These are phyloP conservation scores for Scaptomyza graminum DNA, from an alignment of 1,140 invertebrate species.

Conservation along the genomic window DNA sequence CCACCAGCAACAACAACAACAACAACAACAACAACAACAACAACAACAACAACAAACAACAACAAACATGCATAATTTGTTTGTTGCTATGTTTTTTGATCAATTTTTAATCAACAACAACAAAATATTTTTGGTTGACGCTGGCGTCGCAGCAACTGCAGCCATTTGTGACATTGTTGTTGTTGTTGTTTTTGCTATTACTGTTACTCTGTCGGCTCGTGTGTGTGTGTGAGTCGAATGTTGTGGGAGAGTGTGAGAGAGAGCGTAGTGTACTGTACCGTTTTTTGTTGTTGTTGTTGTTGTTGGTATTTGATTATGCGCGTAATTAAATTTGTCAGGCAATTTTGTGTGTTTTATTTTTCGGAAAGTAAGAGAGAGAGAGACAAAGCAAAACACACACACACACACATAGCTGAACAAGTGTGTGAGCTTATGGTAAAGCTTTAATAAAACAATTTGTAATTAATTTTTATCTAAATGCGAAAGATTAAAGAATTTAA, in stretches of 20 bases:
- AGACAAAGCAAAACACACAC: not conserved
- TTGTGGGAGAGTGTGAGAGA: not conserved
- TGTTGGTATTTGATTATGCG: slow-evolving; percentile 57
- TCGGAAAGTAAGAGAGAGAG: not conserved
- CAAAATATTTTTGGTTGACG: slow-evolving; percentile 12
- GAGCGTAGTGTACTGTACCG: not conserved
- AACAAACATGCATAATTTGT: slow-evolving; percentile 67
- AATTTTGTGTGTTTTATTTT: slow-evolving; percentile 53
- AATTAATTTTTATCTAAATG: not conserved
- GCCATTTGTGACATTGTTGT: slow-evolving; percentile 36
- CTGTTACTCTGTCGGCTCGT: slow-evolving; percentile 11
- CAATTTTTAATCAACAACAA: slow-evolving; percentile 76
- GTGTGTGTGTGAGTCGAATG: slow-evolving; percentile 4
- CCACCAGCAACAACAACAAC: slow-evolving; percentile 18
- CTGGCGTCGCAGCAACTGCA: slow-evolving; percentile 17
- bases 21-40: slow-evolving; percentile 5
- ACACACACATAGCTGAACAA: too few species aligned
- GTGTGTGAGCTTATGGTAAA: not conserved
- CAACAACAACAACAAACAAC: slow-evolving; percentile 14
- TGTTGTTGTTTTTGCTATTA: not conserved
- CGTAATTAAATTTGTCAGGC: slow-evolving; percentile 63
- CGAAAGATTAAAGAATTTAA: not conserved
- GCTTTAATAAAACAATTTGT: not conserved
- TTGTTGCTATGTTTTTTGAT: slow-evolving; percentile 77
- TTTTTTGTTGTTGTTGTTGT: slow-evolving; percentile 21